phyloP scores from a whole-genome alignment of 1,140 invertebrate species.

The Ruditapes philippinarum region DNA sequence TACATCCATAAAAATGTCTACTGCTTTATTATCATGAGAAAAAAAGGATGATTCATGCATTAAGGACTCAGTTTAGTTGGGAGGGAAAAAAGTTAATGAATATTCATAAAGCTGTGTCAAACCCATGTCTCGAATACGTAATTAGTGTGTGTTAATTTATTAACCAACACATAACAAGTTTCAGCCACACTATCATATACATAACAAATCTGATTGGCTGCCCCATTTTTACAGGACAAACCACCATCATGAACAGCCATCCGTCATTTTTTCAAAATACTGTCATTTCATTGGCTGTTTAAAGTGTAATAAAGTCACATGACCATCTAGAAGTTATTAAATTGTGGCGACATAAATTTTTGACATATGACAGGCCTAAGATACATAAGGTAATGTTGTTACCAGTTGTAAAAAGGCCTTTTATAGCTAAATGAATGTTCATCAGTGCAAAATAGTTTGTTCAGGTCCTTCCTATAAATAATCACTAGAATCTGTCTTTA shows the following conservation, averaged over 20 bases:
- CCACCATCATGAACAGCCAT: neutral
- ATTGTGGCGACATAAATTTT: conserved; percentile 32
- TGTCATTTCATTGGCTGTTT: neutral
- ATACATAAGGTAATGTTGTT: conserved; percentile 14
- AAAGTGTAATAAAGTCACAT: neutral
- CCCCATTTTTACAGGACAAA: neutral
- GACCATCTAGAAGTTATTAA: neutral
- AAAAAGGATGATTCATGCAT: neutral
- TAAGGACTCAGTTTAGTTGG: neutral
- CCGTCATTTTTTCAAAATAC: neutral
- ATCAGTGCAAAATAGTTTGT: conserved; percentile 37
- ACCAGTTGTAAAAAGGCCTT: neutral
- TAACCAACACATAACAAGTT: neutral
- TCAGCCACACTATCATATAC: neutral
- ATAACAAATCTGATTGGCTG: neutral
- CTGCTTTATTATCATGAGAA: neutral
- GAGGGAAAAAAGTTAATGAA: conserved; percentile 9
- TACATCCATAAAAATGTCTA: conserved; percentile 24
- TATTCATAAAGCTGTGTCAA: conserved; percentile 4
- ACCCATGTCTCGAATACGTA: conserved; percentile 9
- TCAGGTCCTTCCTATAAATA: conserved; percentile 2
- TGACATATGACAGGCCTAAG: conserved; percentile 23
- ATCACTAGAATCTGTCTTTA: neutral
- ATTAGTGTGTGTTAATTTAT: neutral
- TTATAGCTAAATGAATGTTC: neutral